Conservation (phyloP, 2,888 invertebrate genomes). For the Meandrusa payeni region DNA sequence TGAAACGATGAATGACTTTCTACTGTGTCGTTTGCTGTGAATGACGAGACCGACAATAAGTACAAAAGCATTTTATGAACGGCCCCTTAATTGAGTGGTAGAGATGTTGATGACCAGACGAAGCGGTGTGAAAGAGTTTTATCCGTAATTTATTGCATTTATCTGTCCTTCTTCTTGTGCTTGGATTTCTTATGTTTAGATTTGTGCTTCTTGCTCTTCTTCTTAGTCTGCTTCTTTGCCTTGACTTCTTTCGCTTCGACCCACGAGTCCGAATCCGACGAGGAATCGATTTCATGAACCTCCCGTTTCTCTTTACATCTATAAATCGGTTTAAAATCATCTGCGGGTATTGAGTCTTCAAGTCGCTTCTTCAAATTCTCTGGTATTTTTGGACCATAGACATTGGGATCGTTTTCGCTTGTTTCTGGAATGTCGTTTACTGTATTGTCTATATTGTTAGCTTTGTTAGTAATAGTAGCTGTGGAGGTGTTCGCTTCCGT, state of each 20-base stretch:
- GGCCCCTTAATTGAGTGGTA: too few species aligned
- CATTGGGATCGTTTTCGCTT: conserved; percentile 35
- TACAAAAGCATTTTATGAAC: too few species aligned
- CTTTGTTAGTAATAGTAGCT: conserved; percentile 17
- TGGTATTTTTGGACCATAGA: conserved; percentile 83
- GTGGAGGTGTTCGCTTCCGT: conserved; percentile 24
- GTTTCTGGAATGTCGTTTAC: conserved; percentile 1
- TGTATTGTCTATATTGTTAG: conserved; percentile 25
- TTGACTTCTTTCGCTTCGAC: conserved; percentile 68
- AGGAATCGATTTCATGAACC: conserved; percentile 42
- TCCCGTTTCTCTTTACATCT: conserved; percentile 37
- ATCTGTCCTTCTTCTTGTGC: conserved; percentile 65
- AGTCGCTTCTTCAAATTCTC: conserved; percentile 57
- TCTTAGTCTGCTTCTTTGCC: conserved; percentile 59
- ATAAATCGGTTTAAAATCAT: conserved; percentile 40
- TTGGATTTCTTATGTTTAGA: conserved; percentile 66
- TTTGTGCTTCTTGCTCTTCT: conserved; percentile 70
- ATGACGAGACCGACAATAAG: too few species aligned
- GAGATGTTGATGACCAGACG: too few species aligned
- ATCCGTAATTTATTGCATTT: conserved; percentile 26
- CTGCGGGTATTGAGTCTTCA: conserved; percentile 29
- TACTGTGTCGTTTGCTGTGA: too few species aligned
- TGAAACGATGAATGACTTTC: too few species aligned
- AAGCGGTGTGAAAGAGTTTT: too few species aligned
- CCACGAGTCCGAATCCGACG: conserved; percentile 73